phyloP scores from a whole-genome alignment of 2,888 invertebrate genomes.

The Leptarthrus brevirostris region DNA sequence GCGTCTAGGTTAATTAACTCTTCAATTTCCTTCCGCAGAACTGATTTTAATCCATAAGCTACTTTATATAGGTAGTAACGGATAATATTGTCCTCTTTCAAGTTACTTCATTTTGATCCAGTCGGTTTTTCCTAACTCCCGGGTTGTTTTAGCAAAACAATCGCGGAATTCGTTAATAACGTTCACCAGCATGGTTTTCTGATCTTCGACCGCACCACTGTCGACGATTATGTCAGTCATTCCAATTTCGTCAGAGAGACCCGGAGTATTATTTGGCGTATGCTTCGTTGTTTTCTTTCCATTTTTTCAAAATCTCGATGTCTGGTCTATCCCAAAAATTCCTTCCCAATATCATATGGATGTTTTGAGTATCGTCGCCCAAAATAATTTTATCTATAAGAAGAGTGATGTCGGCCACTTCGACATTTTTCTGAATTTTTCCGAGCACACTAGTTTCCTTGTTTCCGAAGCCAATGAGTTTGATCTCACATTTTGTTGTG shows the following conservation, averaged over 20 bases:
- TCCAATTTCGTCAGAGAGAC: background rate
- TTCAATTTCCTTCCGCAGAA: slow-evolving; percentile 53
- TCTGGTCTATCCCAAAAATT: slow-evolving; percentile 2
- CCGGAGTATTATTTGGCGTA: background rate
- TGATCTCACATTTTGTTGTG: too few relatives aligned
- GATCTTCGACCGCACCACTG: background rate
- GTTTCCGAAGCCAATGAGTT: too few relatives aligned
- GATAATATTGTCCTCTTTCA: slow-evolving; percentile 1
- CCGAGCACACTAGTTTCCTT: too few relatives aligned
- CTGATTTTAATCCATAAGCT: background rate
- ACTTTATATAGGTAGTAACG: background rate
- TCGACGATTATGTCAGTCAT: background rate
- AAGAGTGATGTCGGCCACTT: background rate
- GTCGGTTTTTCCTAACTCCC: background rate
- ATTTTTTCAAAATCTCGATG: background rate
- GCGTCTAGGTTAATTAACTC: slow-evolving; percentile 58
- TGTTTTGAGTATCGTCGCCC: background rate
- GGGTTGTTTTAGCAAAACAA: background rate
- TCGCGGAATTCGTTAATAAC: background rate
- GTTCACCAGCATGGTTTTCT: background rate
- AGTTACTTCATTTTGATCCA: background rate
- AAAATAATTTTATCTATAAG: background rate
- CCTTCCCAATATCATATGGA: background rate
- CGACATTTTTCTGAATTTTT: background rate
- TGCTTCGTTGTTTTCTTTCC: background rate